Conservation (phyloP, 2,888 invertebrate genomes). For the Drosophila testacea region DNA sequence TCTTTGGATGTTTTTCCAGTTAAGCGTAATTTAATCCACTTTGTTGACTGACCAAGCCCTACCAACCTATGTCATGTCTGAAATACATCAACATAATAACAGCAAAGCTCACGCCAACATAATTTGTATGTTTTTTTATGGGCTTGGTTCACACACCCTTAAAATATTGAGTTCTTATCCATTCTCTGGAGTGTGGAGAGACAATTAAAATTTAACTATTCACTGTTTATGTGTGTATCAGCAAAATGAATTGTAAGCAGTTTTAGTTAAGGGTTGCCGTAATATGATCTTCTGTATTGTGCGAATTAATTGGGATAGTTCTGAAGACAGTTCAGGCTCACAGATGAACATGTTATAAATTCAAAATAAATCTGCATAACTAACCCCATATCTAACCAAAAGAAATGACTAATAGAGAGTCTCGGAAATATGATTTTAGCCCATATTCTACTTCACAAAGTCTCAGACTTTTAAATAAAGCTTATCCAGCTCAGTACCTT, state of each 20-base stretch:
- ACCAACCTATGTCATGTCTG: slow-evolving; percentile 49
- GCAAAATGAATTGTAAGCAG: not conserved
- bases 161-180: slow-evolving; percentile 12
- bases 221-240: not conserved
- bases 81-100: slow-evolving; percentile 54
- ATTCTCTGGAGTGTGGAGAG: not conserved
- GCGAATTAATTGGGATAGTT: too few species aligned
- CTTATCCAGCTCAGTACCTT: too few species aligned
- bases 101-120: slow-evolving; percentile 59
- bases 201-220: slow-evolving; percentile 1
- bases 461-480: not conserved
- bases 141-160: slow-evolving; percentile 61
- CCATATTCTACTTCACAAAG: not conserved
- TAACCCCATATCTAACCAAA: not conserved
- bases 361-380: not conserved
- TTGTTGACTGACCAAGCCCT: slow-evolving; percentile 34
- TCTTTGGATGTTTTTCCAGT: slow-evolving; percentile 6
- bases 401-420: too few species aligned
- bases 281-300: too few species aligned
- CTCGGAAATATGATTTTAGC: too few species aligned
- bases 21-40: slow-evolving; percentile 36
- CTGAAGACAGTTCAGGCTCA: too few species aligned
- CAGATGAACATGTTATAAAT: not conserved
- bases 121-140: slow-evolving; percentile 51
- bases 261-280: not conserved